Conservation (phyloP, 2,797 vertebrate genomes). For the Streptopelia turtur region DNA sequence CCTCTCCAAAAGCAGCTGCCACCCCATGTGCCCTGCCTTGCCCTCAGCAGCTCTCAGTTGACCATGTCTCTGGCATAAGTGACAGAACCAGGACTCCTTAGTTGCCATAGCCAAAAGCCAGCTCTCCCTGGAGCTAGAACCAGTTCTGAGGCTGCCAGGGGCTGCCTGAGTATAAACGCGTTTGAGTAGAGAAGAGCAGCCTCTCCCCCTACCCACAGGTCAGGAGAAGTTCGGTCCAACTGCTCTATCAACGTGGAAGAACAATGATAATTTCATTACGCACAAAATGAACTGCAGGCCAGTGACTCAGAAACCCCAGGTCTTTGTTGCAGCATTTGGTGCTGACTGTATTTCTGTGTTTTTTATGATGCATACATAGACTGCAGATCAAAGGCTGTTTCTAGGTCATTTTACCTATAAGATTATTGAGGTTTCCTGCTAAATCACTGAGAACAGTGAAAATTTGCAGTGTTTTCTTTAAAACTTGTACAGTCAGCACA, state of each 20-base stretch:
- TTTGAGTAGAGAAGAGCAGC: background rate
- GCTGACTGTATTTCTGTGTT: background rate
- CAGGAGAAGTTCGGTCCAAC: background rate
- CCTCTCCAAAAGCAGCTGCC: background rate
- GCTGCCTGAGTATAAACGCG: background rate
- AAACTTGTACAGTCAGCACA: slow-evolving; percentile 21
- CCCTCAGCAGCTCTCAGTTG: background rate
- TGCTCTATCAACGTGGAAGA: background rate
- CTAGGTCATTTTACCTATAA: background rate
- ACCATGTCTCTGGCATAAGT: fast-evolving
- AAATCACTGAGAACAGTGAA: background rate
- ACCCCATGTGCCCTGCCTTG: background rate
- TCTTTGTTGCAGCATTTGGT: background rate
- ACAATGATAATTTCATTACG: background rate
- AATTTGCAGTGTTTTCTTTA: background rate
- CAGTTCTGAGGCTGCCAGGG: too few species aligned
- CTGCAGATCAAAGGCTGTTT: slow-evolving; percentile 4
- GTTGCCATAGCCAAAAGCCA: background rate
- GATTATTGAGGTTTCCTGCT: slow-evolving; percentile 32
- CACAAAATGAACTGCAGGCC: background rate
- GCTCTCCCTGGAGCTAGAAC: background rate
- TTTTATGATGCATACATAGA: background rate
- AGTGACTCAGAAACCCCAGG: background rate
- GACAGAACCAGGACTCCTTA: background rate
- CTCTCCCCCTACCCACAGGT: background rate